These are phyloP conservation scores for Hyposoter didymator DNA, from an alignment of 2,888 invertebrate species.

Conservation along the genomic window DNA sequence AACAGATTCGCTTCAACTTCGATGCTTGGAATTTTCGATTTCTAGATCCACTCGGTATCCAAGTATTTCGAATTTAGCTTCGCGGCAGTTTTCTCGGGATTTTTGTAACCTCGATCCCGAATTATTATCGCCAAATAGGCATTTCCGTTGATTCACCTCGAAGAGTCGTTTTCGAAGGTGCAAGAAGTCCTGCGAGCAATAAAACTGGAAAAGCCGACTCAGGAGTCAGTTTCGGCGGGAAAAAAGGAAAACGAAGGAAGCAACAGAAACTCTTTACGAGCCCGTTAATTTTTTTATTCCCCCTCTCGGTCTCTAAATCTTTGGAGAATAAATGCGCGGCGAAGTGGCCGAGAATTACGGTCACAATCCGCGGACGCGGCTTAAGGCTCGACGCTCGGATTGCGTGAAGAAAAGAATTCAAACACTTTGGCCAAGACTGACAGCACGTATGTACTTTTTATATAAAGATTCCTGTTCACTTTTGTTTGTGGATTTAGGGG, in stretches of 20 bases:
- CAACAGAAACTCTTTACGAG: slow-evolving; percentile 39
- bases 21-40: neutral
- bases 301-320: slow-evolving; percentile 48
- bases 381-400: slow-evolving; percentile 56
- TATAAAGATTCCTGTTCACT: neutral
- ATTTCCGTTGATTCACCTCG: slow-evolving; percentile 51
- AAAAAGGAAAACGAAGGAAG: neutral
- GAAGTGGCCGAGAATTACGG: slow-evolving; percentile 33
- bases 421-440: slow-evolving; percentile 39
- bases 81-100: slow-evolving; percentile 2
- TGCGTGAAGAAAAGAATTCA: slow-evolving; percentile 73
- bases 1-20: neutral
- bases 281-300: slow-evolving; percentile 9
- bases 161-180: slow-evolving; percentile 34
- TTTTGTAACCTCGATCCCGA: slow-evolving; percentile 20
- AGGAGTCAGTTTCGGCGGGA: neutral
- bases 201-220: neutral
- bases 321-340: slow-evolving; percentile 37
- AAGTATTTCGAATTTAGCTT: neutral
- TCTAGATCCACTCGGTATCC: neutral
- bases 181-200: neutral
- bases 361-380: slow-evolving; percentile 67
- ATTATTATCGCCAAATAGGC: slow-evolving; percentile 47
- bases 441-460: slow-evolving; percentile 5
- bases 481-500: slow-evolving; percentile 18